Evolutionary conservation across 2,797 vertebrate genomes (phyloP), one percentile per base, ranked within the genome.

Genomic region (Allobates femoralis): DNA sequence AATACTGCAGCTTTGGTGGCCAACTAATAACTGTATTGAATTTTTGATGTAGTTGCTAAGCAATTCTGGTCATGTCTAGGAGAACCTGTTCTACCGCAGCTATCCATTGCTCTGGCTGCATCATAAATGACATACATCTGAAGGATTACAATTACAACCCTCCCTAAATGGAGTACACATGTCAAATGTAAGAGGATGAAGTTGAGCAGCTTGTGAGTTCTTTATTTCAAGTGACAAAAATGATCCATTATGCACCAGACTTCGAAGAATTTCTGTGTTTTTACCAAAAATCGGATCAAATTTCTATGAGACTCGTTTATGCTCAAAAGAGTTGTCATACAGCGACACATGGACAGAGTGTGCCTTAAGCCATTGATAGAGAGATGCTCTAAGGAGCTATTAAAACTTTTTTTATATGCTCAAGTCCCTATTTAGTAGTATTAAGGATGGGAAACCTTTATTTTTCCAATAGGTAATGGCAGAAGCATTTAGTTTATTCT

Each of bases 161-260:
- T 50, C n/a, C 71, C 26, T 74, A 50, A 74, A 74, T 74, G 41
- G 71, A 74, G 46, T 74, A 74, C 71, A 74, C 50, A 74, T 74
- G 71, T 74, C 71, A 74, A 74, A 50, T 74, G n/a, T 74, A 74
- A 74, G 71, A 74, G 71, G 71, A 74, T 74, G 50, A 50, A 26
- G 71, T 74, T 74, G 71, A 74, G 71, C 37, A 26, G 71, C 71
- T 74, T 74, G 71, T n/a, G 37, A 74, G 41, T 74, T 71, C 67
- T 71, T 71, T 41, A 74, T 50, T 74, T 74, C 37, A 74, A 74
- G 37, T 73, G 37, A 73, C 69, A 73, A 74, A 74, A 74, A 50
- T 50, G 71, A 74, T 74, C 71, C 37, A 50, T 74, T 50, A 74
- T 46, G 37, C 69, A 19, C 69, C 16, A 5, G 23, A n/a, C 71